Evolutionary conservation across 2,797 vertebrate genomes (phyloP), one percentile per base, ranked within the genome.

Genomic region (Microcaecilia unicolor): DNA sequence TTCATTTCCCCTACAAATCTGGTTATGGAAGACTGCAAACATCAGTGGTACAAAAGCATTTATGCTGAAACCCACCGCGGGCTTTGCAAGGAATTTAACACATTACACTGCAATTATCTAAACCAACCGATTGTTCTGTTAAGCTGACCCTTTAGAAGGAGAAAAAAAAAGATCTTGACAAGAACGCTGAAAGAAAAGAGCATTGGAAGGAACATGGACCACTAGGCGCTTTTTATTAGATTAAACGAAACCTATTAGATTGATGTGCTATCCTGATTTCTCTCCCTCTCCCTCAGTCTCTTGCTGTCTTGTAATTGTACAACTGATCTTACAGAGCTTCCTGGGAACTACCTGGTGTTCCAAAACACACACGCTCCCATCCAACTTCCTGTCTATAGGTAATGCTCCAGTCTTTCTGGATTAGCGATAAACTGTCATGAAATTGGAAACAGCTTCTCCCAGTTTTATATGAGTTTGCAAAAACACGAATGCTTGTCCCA

Each of bases 371-470:
- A 77, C 62, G 66, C 39, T 46, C 55, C 41, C 37, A 54, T 74
- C 73, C 71, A 69, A 64, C 53, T 78, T 83, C 73, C 70, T 74
- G 70, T 72, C 64, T 70, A 55, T 63, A 80, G 74, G 70, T 76
- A 80, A 71, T 49, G 47, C 66, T 79, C 54, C 61, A 75, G 73
- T 76, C 80, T 57, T 74, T 76, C 72, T 55, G 72, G 69, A 76
- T 85, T 78, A 80, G 64, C 51, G 70, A 76, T 81, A 74, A 78
- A 82, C 11, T 46, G 47, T 80, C 57, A 6, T 65, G 56, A 81
- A 78, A 82, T 79, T 84, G 65, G 71, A 82, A 81, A 76, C 78
- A 82, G 74, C 27, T 62, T 76, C 57, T 55, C 67, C 59, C 27
- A 55, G 66, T 48, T 70, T 76, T 72, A 63, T 69, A 67, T 57